A percentile compares a stretch with the other conserved stretches of the same genome.
Evolutionary conservation across 2,797 vertebrate genomes (phyloP).

Genomic region (Lateolabrax maculatus): DNA sequence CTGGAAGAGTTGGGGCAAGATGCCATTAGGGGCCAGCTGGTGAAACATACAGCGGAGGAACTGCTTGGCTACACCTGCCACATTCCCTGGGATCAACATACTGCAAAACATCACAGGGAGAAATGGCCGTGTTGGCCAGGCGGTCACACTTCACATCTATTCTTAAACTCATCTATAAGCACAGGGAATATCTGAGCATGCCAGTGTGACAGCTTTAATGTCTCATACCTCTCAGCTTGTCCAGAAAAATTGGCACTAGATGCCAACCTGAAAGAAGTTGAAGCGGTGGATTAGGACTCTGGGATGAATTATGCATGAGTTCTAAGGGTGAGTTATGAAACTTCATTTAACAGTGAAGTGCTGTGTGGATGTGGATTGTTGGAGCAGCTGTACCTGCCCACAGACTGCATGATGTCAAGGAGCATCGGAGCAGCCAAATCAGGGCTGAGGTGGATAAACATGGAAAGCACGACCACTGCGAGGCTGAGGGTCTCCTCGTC

Average conservation of each 20-base stretch:
- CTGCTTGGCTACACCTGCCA: slow-evolving; percentile 98
- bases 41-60: slow-evolving; percentile 98
- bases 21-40: slow-evolving; percentile 97
- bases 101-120: slow-evolving; percentile 81
- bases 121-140: slow-evolving; percentile 43
- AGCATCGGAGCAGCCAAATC: slow-evolving; percentile 97
- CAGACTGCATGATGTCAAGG: slow-evolving; percentile 99
- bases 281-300: slow-evolving; percentile 64
- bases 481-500: slow-evolving; percentile 97
- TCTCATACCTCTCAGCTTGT: slow-evolving; percentile 96
- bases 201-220: slow-evolving; percentile 44
- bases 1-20: slow-evolving; percentile 98
- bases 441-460: slow-evolving; percentile 97
- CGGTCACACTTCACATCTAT: slow-evolving; percentile 55
- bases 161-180: slow-evolving; percentile 58
- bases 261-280: slow-evolving; percentile 90
- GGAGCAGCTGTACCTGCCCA: slow-evolving; percentile 91
- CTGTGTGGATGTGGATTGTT: slow-evolving; percentile 57
- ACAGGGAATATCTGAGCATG: slow-evolving; percentile 35
- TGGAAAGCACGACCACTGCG: slow-evolving; percentile 96
- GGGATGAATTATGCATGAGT: slow-evolving; percentile 77
- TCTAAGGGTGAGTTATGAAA: slow-evolving; percentile 64
- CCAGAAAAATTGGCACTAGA: slow-evolving; percentile 96
- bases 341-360: slow-evolving; percentile 68
- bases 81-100: slow-evolving; percentile 98